These are phyloP conservation scores for Philopotamus ludificatus DNA, from an alignment of 1,140 invertebrate genomes.

Conservation along the genomic window DNA sequence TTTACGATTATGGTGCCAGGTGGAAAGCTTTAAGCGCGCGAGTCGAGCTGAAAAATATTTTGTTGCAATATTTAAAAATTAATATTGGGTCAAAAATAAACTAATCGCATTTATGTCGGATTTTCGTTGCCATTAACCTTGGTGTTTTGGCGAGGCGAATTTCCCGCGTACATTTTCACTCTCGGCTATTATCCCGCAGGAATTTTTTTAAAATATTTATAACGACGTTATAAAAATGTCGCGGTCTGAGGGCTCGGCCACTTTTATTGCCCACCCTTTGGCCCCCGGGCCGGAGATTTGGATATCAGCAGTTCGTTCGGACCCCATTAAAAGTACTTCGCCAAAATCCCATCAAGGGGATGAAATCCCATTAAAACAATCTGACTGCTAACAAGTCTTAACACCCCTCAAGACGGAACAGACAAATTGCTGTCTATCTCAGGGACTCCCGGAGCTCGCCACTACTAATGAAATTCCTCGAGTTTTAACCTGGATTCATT, in stretches of 20 bases:
- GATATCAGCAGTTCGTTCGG: neutral
- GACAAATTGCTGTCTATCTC: neutral
- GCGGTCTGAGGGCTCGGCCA: neutral
- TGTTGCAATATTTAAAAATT: no score
- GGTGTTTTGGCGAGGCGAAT: no score
- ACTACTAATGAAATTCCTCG: neutral
- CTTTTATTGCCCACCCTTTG: neutral
- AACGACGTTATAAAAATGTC: no score
- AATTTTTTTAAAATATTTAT: no score
- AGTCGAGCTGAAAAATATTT: no score
- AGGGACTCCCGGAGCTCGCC: neutral
- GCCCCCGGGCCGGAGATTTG: neutral
- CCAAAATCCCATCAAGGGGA: neutral
- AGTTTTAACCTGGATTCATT: neutral
- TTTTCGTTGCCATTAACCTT: no score
- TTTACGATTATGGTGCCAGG: no score
- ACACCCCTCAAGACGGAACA: neutral
- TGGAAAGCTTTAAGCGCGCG: no score
- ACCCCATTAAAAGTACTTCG: neutral
- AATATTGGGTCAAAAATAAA: no score
- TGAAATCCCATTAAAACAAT: neutral
- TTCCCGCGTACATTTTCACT: no score
- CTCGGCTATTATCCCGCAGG: no score
- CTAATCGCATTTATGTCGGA: no score
- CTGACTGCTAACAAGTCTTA: neutral